Evolutionary conservation across 2,113 vertebrate species (phyloP).

Genomic region (Garra rufa): DNA sequence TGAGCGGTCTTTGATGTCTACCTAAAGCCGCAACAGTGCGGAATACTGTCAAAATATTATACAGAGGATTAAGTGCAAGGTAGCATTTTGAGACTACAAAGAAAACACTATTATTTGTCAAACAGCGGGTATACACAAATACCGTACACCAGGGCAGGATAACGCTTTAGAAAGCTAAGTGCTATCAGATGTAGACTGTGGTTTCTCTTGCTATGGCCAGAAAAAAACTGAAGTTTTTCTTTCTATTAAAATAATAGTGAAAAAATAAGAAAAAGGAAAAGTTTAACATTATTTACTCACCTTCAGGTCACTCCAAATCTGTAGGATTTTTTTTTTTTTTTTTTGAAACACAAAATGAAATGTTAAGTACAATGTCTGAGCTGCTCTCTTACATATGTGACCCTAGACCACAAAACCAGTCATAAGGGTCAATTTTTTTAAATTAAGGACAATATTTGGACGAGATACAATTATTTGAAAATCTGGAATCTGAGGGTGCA

Average conservation of each 20-base stretch:
- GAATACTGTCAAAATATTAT: conserved; percentile 33
- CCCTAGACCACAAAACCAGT: too few relatives aligned
- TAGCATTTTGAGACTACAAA: conserved; percentile 20
- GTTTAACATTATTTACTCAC: neutral
- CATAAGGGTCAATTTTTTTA: too few relatives aligned
- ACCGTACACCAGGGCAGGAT: neutral
- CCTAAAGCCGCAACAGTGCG: neutral
- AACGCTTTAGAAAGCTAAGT: conserved; percentile 6
- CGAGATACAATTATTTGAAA: too few relatives aligned
- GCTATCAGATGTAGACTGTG: conserved; percentile 1
- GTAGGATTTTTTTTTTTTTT: neutral
- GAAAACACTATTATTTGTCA: conserved; percentile 33
- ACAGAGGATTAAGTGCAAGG: conserved; percentile 29
- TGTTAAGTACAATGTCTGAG: too few relatives aligned
- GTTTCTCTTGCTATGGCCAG: neutral
- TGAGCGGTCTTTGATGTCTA: conserved; percentile 4
- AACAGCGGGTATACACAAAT: conserved; percentile 8
- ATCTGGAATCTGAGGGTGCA: too few relatives aligned
- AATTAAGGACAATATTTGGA: too few relatives aligned
- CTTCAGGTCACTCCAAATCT: neutral
- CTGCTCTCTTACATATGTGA: too few relatives aligned
- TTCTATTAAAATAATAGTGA: neutral
- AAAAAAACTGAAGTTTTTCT: neutral
- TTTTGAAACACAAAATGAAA: too few relatives aligned
- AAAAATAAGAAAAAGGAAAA: neutral